These are phyloP conservation scores for Atractosteus spatula DNA, from an alignment of 2,113 vertebrate species.

Conservation along the genomic window DNA sequence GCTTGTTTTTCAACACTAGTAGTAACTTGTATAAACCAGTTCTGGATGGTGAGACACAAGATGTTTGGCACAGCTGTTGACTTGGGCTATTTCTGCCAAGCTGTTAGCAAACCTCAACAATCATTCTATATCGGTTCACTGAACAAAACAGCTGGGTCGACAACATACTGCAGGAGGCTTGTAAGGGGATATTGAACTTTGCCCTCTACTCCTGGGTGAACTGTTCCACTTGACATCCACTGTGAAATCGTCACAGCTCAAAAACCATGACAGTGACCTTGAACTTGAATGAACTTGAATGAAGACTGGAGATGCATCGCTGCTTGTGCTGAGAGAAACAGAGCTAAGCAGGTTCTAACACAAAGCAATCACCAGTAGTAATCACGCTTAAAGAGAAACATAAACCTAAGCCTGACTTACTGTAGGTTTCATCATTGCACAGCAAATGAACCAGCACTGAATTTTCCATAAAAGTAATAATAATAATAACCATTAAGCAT, in stretches of 20 bases:
- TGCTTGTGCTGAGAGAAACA: no score
- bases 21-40: conserved; percentile 25
- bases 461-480: no score
- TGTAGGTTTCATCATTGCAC: no score
- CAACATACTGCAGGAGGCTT: neutral
- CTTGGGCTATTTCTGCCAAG: conserved; percentile 21
- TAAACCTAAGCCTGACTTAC: no score
- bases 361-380: neutral
- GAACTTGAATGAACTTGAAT: no score
- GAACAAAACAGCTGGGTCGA: neutral
- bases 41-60: conserved; percentile 10
- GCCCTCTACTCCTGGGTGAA: neutral
- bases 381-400: no score
- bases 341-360: neutral
- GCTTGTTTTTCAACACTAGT: conserved; percentile 13
- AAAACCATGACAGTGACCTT: no score
- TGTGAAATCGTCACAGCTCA: no score
- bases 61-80: conserved; percentile 8
- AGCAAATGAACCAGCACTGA: no score
- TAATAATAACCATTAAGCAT: no score
- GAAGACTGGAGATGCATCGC: no score
- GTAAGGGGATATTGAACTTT: neutral
- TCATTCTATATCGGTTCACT: conserved; percentile 13
- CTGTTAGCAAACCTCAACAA: conserved; percentile 3
- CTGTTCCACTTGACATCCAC: neutral